Base-by-base conservation (phyloP, 2,797 vertebrate species). In the Zonotrichia albicollis region DNA sequence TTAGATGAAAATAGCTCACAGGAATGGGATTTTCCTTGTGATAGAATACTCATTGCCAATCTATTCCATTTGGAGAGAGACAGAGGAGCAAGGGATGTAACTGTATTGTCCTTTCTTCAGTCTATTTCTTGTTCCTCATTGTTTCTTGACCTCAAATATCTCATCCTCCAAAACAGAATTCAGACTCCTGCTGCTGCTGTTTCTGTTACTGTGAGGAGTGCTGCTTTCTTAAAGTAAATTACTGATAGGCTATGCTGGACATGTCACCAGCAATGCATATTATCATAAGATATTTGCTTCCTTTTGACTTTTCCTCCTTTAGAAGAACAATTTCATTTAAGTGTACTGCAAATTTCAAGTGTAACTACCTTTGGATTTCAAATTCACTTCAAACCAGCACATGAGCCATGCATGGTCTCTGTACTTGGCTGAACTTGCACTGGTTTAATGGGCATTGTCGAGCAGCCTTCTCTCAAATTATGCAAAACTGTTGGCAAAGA, bases 81-180 rank as follows among this genome's bases (percentile, higher is more conserved):
- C 36, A 43, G 38, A 83, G 16, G 20, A 74, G 38, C 15, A 53
- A 57, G 53, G 17, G 34, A 60, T 74, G 13, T 53, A 71, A 74
- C 65, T 48, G 21, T 61, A 55, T 60, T 40, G 43, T 85, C 68
- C 72, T 74, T 93, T 89, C 81, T 95, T 77, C 54, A 27, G 57
- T 79, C 72, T 83, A 8, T 83, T 92, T 83, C 45, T 79, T 78
- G 23, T 90, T 94, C 78, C 84, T 92, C 50, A 32, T 72, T 91
- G 78, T 87, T n/a, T 94, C 50, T 67, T 79, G 45, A 74, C 72
- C 80, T 77, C 71, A 79, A 79, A 80, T 77, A 84, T 2, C 77
- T 84, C 55, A 40, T 78, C 74, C 48, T 76, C 38, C 0, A 65
- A 66, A 54, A 42, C 71, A 54, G 34, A 36, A 45, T 7, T 54